Conservation (phyloP, 2,888 invertebrate species). For the Epistrophe eligans region DNA sequence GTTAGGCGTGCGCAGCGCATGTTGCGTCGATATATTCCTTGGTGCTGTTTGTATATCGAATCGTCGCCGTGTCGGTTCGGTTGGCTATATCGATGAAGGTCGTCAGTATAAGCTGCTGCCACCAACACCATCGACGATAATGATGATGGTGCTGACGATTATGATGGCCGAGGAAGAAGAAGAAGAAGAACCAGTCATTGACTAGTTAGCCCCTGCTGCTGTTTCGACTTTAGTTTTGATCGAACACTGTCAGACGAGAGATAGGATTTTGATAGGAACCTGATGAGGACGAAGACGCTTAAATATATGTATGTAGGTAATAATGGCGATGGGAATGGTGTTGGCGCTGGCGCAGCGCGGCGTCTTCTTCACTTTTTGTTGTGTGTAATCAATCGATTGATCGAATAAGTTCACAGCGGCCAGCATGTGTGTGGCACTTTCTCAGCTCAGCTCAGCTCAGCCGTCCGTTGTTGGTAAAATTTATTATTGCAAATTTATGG, state of each 20-base stretch:
- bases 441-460: conserved; percentile 46
- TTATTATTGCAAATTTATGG: conserved; percentile 74
- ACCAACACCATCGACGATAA: conserved; percentile 5
- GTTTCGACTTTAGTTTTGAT: conserved; percentile 49
- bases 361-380: conserved; percentile 43
- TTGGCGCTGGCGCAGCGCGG: conserved; percentile 13
- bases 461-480: conserved; percentile 33
- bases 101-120: conserved; percentile 10
- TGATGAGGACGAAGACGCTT: conserved; percentile 43
- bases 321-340: conserved; percentile 40
- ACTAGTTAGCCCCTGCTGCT: conserved; percentile 40
- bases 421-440: conserved; percentile 47
- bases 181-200: conserved; percentile 51
- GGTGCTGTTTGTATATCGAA: background rate
- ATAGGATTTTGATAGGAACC: conserved; percentile 62
- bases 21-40: conserved; percentile 47
- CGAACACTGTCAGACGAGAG: conserved; percentile 63
- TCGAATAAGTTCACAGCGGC: conserved; percentile 41
- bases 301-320: no score
- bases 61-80: conserved; percentile 1
- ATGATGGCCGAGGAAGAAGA: conserved; percentile 45
- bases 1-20: conserved; percentile 58
- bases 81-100: conserved; percentile 59
- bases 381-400: conserved; percentile 73
- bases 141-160: conserved; percentile 67